Percentiles rank a stretch among this genome's conserved stretches.
These are phyloP conservation scores for Apolygus lucorum DNA, from an alignment of 1,140 invertebrate genomes.

Conservation along the genomic window DNA sequence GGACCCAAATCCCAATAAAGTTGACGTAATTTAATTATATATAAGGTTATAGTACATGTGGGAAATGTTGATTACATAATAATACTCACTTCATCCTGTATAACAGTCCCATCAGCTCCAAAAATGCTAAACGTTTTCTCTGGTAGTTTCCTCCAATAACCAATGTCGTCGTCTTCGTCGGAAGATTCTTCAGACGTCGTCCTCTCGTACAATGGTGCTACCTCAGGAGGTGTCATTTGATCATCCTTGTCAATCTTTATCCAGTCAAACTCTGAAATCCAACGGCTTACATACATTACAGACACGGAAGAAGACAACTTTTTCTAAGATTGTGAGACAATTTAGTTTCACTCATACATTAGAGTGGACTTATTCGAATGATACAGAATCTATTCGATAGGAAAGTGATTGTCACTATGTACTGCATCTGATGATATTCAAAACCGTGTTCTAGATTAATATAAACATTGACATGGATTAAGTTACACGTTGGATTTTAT, in stretches of 20 bases:
- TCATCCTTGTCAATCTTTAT: slow-evolving; percentile 1
- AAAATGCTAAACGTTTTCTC: neutral
- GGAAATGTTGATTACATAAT: neutral
- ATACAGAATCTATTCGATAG: no score
- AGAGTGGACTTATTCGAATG: no score
- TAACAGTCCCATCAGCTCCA: neutral
- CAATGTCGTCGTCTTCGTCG: slow-evolving; percentile 6
- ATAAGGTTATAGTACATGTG: neutral
- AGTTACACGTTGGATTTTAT: no score
- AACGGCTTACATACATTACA: neutral
- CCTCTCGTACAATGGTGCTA: neutral
- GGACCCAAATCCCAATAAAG: no score
- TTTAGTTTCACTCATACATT: no score
- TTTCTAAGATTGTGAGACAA: no score
- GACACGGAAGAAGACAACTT: no score
- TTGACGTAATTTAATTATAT: neutral
- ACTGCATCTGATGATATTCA: neutral
- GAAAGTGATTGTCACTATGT: no score
- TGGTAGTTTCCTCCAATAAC: neutral
- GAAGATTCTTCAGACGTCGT: neutral
- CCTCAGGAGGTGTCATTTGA: neutral
- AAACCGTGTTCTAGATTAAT: no score
- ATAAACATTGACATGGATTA: no score
- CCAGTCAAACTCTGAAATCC: neutral
- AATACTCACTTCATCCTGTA: neutral